Evolutionary conservation across 2,888 invertebrate species (phyloP).

Genomic region (Arge pagana): DNA sequence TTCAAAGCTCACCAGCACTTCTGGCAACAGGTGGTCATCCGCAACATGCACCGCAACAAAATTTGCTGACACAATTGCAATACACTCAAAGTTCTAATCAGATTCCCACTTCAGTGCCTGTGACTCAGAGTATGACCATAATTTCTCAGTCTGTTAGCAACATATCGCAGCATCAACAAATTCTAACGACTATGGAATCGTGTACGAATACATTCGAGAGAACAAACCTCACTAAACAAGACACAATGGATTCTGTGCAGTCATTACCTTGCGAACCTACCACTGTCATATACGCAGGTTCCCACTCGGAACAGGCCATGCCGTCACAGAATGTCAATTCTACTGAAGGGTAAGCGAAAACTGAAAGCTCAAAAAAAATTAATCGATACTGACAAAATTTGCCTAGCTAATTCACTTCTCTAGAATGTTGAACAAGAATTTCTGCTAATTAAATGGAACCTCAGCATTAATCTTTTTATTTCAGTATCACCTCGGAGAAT

Average conservation of each 20-base stretch:
- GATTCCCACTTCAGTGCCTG: constrained; percentile 32
- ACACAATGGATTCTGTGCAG: constrained; percentile 45
- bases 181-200: constrained; percentile 39
- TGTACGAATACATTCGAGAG: constrained; percentile 34
- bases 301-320: constrained; percentile 21
- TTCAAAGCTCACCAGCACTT: constrained; percentile 38
- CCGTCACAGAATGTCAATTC: constrained; percentile 19
- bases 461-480: not conserved
- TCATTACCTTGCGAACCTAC: constrained; percentile 31
- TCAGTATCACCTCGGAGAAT: constrained; percentile 41
- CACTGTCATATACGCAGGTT: constrained; percentile 30
- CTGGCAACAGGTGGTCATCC: constrained; percentile 36
- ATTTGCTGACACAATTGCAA: constrained; percentile 45
- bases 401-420: not conserved
- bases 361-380: not conserved
- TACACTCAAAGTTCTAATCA: constrained; percentile 41
- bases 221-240: constrained; percentile 42
- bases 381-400: not conserved
- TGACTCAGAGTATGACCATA: constrained; percentile 27
- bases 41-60: constrained; percentile 45
- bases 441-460: not conserved
- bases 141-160: constrained; percentile 28
- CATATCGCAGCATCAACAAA: constrained; percentile 42
- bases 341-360: constrained; percentile 29
- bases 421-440: not conserved